A percentile compares a stretch with the other conserved stretches of the same genome.
These are phyloP conservation scores for Nymphalis c-album DNA, from an alignment of 2,888 invertebrate genomes.

Conservation along the genomic window DNA sequence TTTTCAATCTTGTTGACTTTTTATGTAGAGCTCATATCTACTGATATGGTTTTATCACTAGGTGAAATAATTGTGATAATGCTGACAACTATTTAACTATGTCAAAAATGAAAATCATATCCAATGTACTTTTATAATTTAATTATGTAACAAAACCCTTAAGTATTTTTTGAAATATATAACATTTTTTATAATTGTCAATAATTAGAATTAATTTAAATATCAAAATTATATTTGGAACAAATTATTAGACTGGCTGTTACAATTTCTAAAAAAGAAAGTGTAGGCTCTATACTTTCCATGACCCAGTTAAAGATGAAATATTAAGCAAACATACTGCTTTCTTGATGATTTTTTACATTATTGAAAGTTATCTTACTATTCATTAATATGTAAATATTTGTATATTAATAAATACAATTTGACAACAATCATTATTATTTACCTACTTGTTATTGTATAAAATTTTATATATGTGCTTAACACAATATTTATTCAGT, in stretches of 20 bases:
- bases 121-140: no score
- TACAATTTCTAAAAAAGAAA: conserved; percentile 36
- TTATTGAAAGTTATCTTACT: background rate
- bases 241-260: conserved; percentile 8
- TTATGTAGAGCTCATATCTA: conserved; percentile 43
- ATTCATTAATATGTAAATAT: background rate
- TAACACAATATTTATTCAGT: no score
- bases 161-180: no score
- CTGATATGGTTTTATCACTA: conserved; percentile 36
- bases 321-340: conserved; percentile 4
- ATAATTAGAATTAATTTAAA: background rate
- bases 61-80: conserved; percentile 17
- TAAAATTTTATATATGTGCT: no score
- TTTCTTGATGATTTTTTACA: background rate
- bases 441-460: no score
- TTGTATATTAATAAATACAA: no score
- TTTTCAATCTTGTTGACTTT: conserved; percentile 21
- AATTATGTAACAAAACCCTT: no score
- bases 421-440: no score
- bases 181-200: background rate
- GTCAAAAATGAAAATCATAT: no score
- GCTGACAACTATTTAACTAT: background rate
- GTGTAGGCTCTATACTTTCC: conserved; percentile 34
- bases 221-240: conserved; percentile 19
- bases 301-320: conserved; percentile 32